Percentiles rank a stretch among this genome's conserved stretches.
Conservation (phyloP, 2,888 invertebrate species). For the Ariolimax columbianus region DNA sequence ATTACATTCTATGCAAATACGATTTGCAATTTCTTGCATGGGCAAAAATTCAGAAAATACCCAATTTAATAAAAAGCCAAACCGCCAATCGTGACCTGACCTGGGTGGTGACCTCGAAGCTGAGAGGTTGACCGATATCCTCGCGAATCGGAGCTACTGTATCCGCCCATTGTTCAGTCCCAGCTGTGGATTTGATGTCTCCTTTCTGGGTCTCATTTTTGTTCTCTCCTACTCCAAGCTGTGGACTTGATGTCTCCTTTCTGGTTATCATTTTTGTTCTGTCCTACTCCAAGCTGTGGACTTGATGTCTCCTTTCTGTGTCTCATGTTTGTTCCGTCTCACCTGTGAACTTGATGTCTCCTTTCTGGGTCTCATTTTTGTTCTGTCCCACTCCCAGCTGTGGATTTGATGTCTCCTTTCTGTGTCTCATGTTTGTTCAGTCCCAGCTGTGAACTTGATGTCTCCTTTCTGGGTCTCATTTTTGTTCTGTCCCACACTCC, state of each 20-base stretch:
- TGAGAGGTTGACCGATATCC: conserved; percentile 33
- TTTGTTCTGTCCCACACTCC: background rate
- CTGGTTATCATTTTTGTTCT: background rate
- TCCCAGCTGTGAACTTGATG: too few relatives aligned
- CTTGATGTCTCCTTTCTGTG: background rate
- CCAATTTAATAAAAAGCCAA: conserved; percentile 6
- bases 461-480: too few relatives aligned
- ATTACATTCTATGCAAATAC: background rate
- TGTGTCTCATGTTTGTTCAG: too few relatives aligned
- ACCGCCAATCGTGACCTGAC: background rate
- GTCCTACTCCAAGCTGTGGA: too few relatives aligned
- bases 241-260: background rate
- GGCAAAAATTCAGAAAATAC: background rate
- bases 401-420: too few relatives aligned
- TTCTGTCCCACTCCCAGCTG: too few relatives aligned
- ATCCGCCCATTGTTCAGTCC: background rate
- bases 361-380: too few relatives aligned
- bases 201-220: too few relatives aligned
- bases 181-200: too few relatives aligned
- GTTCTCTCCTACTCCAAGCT: background rate
- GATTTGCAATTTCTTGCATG: background rate
- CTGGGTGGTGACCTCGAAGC: conserved; percentile 14
- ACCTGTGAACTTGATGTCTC: too few relatives aligned
- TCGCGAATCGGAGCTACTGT: background rate
- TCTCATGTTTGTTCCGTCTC: background rate